Evolutionary conservation across 2,888 invertebrate species (phyloP).

Genomic region (Protophormia terraenovae): DNA sequence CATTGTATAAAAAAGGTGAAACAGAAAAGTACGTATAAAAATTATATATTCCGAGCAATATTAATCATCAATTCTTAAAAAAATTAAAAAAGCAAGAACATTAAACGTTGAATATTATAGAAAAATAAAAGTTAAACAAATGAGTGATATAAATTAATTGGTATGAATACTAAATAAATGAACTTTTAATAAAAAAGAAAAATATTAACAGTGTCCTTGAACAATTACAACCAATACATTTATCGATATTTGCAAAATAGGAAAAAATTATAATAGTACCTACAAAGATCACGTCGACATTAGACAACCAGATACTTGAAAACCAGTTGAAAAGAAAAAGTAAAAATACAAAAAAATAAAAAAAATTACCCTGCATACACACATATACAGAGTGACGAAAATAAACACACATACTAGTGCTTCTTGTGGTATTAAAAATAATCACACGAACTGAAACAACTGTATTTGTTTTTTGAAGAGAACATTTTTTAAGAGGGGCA

Average conservation of each 20-base stretch:
- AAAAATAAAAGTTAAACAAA: neutral
- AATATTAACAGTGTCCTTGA: conserved; percentile 60
- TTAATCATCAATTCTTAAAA: conserved; percentile 49
- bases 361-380: conserved; percentile 40
- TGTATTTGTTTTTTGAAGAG: too few relatives aligned
- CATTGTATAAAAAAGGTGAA: conserved; percentile 50
- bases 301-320: conserved; percentile 51
- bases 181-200: neutral
- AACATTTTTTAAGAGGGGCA: conserved; percentile 5
- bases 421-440: conserved; percentile 13
- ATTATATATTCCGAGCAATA: conserved; percentile 29
- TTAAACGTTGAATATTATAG: conserved; percentile 8
- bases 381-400: conserved; percentile 8
- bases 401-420: conserved; percentile 1
- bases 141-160: neutral
- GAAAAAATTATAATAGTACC: neutral
- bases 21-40: conserved; percentile 13
- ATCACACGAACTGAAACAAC: neutral
- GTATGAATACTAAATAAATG: neutral
- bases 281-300: conserved; percentile 64
- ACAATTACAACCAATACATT: conserved; percentile 41
- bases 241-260: conserved; percentile 33
- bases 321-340: conserved; percentile 59
- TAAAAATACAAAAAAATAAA: too few relatives aligned
- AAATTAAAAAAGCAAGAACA: conserved; percentile 18